These are phyloP conservation scores for Natator depressus DNA, from an alignment of 2,113 vertebrate species.

Conservation along the genomic window DNA sequence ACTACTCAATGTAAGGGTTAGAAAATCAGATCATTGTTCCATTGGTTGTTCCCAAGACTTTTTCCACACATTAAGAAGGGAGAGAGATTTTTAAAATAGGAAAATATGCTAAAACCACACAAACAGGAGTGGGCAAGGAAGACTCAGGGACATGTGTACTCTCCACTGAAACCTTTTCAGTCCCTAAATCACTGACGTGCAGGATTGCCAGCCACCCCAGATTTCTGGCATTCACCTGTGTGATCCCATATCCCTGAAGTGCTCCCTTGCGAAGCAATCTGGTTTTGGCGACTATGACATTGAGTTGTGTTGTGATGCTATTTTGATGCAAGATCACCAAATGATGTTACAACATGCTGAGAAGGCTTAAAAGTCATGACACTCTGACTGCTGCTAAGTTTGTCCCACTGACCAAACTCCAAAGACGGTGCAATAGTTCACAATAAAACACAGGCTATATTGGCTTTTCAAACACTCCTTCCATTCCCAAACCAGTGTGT, in stretches of 20 bases:
- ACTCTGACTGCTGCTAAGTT: neutral
- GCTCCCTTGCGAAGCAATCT: neutral
- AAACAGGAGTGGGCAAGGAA: neutral
- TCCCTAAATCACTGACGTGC: neutral
- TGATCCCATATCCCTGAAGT: neutral
- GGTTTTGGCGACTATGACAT: neutral
- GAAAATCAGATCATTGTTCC: fast-evolving
- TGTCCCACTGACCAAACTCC: neutral
- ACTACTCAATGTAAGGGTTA: fast-evolving
- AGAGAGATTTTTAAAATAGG: neutral
- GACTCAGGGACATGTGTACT: neutral
- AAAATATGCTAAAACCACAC: neutral
- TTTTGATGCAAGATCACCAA: neutral
- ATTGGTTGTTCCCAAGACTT: neutral
- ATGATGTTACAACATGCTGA: neutral
- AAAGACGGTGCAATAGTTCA: neutral
- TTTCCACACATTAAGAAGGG: neutral
- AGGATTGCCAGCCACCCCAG: fast-evolving
- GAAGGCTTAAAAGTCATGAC: neutral
- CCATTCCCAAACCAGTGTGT: neutral
- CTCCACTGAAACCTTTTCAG: neutral
- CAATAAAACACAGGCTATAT: neutral
- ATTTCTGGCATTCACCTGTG: neutral
- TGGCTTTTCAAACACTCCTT: neutral
- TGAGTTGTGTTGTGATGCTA: neutral